Conservation (phyloP, 2,113 vertebrate genomes). For the Myotis davidii region DNA sequence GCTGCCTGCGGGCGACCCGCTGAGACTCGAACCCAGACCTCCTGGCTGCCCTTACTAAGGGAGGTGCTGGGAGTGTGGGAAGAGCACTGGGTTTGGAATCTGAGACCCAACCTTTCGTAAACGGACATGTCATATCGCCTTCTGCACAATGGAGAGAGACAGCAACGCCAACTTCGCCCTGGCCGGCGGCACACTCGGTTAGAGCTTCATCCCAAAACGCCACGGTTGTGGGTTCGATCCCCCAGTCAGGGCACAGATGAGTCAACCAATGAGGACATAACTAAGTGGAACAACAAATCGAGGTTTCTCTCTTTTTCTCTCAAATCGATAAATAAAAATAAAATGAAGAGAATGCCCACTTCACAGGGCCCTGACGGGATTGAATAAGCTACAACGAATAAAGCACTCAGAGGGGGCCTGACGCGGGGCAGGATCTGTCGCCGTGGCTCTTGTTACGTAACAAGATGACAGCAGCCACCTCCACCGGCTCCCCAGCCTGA, state of each 20-base stretch:
- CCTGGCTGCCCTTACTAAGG: not conserved
- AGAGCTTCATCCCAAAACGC: not conserved
- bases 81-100: not conserved
- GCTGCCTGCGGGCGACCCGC: not conserved
- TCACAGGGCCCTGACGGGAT: not conserved
- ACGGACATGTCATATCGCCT: not conserved
- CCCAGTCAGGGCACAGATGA: not conserved
- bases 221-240: too few relatives aligned
- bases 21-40: not conserved
- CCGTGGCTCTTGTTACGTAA: rapidly evolving
- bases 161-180: not conserved
- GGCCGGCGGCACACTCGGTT: too few relatives aligned
- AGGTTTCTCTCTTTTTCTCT: not conserved
- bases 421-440: rapidly evolving
- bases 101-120: not conserved
- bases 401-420: rapidly evolving
- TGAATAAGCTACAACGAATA: rapidly evolving
- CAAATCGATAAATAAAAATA: not conserved
- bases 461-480: not conserved
- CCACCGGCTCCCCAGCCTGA: not conserved
- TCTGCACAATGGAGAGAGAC: not conserved
- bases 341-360: not conserved
- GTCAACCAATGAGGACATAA: not conserved
- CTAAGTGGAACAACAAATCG: not conserved
- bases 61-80: not conserved